Percentiles rank a stretch among this genome's conserved stretches.
Evolutionary conservation across 2,113 vertebrate species (phyloP).

Genomic region (Petrocephalus zakoni): DNA sequence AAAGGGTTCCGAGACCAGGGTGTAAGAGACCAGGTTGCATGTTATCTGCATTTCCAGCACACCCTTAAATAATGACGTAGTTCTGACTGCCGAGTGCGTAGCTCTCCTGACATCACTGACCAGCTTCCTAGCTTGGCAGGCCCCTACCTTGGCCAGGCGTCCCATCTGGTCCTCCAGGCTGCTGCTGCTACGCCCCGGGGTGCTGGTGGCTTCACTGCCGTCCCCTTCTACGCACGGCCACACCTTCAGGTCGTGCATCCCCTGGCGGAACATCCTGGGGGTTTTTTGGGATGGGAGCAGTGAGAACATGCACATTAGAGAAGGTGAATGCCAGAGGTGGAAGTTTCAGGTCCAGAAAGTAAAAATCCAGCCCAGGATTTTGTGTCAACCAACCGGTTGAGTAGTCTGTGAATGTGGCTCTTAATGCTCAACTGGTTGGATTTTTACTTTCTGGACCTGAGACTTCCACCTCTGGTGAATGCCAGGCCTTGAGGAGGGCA

Average conservation of each 20-base stretch:
- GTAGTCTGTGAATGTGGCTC: too few species aligned
- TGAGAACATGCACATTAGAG: neutral
- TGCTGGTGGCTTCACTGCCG: constrained; percentile 82
- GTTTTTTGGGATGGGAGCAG: neutral
- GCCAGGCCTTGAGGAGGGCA: neutral
- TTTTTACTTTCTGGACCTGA: too few species aligned
- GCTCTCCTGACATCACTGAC: neutral
- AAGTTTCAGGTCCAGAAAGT: too few species aligned
- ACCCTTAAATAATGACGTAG: too few species aligned
- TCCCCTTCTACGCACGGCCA: constrained; percentile 95
- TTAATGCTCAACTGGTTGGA: too few species aligned
- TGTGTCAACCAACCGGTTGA: too few species aligned
- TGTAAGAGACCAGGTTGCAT: neutral
- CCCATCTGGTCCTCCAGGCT: constrained; percentile 96
- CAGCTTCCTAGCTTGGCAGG: neutral
- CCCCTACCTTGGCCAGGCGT: constrained; percentile 86
- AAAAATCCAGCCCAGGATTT: too few species aligned
- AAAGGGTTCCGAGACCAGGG: neutral
- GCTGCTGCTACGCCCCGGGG: constrained; percentile 90
- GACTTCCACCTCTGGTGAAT: too few species aligned
- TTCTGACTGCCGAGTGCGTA: too few species aligned
- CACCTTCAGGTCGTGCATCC: constrained; percentile 97
- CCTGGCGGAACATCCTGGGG: constrained; percentile 91
- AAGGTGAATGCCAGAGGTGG: neutral
- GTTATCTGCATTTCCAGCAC: too few species aligned